Percentiles rank a stretch among this genome's conserved stretches.
Conservation (phyloP, 2,888 invertebrate species). For the Acholoe squamosa region DNA sequence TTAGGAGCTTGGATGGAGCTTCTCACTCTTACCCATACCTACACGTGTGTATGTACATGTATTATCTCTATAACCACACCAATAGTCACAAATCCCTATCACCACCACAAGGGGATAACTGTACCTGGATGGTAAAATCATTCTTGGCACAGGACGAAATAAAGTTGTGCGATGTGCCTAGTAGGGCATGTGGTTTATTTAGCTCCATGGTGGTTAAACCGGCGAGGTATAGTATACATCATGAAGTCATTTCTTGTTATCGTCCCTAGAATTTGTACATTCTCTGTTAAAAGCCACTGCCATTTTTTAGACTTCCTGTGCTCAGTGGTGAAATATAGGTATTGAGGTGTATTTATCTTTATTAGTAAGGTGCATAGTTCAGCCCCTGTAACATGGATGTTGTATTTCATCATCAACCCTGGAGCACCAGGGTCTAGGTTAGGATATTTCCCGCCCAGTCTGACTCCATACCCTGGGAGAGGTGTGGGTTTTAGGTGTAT, state of each 20-base stretch:
- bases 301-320: neutral
- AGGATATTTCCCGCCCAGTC: neutral
- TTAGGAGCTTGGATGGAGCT: neutral
- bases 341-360: neutral
- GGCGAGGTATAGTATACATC: neutral
- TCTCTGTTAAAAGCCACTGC: neutral
- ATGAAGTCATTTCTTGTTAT: neutral
- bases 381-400: neutral
- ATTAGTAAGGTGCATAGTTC: neutral
- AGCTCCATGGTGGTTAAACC: neutral
- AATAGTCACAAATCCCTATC: neutral
- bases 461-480: neutral
- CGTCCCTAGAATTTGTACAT: neutral
- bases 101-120: slow-evolving; percentile 3
- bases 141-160: neutral
- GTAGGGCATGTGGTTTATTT: too few relatives aligned
- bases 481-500: neutral
- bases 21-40: neutral
- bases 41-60: neutral
- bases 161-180: neutral
- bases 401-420: neutral
- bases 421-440: neutral
- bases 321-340: neutral
- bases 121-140: neutral
- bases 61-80: neutral